Percentiles rank a stretch among this genome's conserved stretches.
phyloP scores from a whole-genome alignment of 2,888 invertebrate species.

The Himalopsyche kuldschensis region DNA sequence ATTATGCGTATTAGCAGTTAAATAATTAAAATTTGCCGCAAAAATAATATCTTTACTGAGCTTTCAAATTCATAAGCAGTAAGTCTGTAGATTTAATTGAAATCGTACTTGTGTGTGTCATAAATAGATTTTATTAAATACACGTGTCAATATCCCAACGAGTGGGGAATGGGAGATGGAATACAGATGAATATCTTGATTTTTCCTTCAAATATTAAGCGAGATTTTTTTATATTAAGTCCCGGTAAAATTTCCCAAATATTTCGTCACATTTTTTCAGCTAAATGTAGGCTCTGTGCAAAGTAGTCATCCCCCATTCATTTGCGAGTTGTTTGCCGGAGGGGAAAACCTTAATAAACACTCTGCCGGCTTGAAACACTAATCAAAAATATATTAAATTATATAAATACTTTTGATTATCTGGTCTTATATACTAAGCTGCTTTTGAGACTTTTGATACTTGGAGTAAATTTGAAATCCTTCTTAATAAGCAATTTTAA shows the following conservation, averaged over 20 bases:
- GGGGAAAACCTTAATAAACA: slow-evolving; percentile 1
- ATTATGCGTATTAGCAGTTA: too few relatives aligned
- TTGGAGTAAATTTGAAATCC: too few relatives aligned
- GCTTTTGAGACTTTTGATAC: too few relatives aligned
- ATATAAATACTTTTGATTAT: neutral
- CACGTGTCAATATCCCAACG: too few relatives aligned
- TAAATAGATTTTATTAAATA: too few relatives aligned
- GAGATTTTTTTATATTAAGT: neutral
- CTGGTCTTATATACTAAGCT: neutral
- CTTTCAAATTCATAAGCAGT: too few relatives aligned
- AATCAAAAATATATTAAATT: neutral
- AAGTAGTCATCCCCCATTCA: neutral
- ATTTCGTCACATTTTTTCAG: neutral
- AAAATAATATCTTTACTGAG: too few relatives aligned
- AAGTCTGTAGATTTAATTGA: too few relatives aligned
- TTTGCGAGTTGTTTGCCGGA: neutral
- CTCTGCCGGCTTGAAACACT: neutral
- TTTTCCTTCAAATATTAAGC: neutral
- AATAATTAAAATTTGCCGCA: too few relatives aligned
- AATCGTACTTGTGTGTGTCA: too few relatives aligned
- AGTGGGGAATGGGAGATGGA: too few relatives aligned
- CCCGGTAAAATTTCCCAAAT: neutral
- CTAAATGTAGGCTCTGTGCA: neutral
- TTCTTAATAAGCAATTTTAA: too few relatives aligned
- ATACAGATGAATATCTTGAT: neutral